Evolutionary conservation across 1,140 invertebrate species (phyloP), one percentile per base, ranked within the genome.

Genomic region (Drosophila jambulina): DNA sequence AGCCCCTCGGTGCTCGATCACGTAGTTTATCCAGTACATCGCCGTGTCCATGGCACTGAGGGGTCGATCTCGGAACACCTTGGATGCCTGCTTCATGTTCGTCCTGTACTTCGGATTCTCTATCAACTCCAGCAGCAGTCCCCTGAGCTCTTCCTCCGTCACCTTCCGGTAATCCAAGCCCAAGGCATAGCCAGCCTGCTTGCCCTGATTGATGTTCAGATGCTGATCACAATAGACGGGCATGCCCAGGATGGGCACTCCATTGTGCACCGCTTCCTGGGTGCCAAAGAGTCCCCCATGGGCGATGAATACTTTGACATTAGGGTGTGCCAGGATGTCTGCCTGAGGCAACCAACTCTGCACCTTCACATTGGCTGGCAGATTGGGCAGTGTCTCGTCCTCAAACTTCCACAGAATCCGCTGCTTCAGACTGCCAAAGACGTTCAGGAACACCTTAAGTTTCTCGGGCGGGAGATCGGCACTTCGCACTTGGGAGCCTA

Each of bases 331-430:
- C 29, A 96, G 83, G 59, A 96, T 93, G 81, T 95, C 95, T 15
- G 93, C 93, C 76, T 96, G 95, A 0, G 95, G 95, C 45, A 95
- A 77, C 95, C 95, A 96, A 27, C 94, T 94, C 5, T 92, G 82
- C 13, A 94, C 90, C 62, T 94, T 94, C 0, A 96, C 93, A 80
- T 96, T 96, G 2, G 93, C 68, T 0, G 94, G 94, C 15, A 92
- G 86, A 74, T 92, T 92, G 6, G 93, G 85, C 40, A 95, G 70
- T 0, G 84, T 91, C 2, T 93, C 93, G 23, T 94, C 93, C 75
- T 95, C 95, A 72, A 94, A 94, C 84, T 96, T 96, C 95, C 95
- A 95, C 6, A 96, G 53, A 7, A 95, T 91, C 40, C 94, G 93
- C 65, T 95, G 94, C 6, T 94, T 94, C 6, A 95, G 23, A 17